These are phyloP conservation scores for Phenganax subtilis DNA, from an alignment of 92 coral and sea anemone species.

Conservation along the genomic window DNA sequence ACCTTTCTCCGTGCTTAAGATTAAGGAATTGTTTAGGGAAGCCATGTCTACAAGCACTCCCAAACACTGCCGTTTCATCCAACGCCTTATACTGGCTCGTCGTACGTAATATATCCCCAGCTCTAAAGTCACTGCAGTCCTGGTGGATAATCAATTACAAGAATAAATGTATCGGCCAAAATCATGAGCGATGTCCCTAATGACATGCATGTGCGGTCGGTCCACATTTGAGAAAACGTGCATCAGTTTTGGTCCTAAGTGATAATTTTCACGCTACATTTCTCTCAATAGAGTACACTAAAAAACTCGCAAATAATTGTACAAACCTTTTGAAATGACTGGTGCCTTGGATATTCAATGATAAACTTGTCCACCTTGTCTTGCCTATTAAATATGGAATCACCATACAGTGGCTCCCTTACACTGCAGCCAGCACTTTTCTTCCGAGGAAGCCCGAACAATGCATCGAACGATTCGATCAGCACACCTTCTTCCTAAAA, in stretches of 20 bases:
- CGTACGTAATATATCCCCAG: slow-evolving; percentile 6
- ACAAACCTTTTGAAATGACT: neutral
- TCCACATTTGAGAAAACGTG: neutral
- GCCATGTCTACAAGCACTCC: slow-evolving; percentile 10
- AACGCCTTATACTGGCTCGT: slow-evolving; percentile 5
- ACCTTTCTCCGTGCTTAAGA: slow-evolving; percentile 27
- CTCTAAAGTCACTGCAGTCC: slow-evolving; percentile 18
- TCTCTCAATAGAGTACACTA: neutral
- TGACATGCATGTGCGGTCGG: too few species aligned
- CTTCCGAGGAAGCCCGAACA: slow-evolving; percentile 21
- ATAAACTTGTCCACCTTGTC: slow-evolving; percentile 8
- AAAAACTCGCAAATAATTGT: neutral
- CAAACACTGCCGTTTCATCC: slow-evolving; percentile 18
- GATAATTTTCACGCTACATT: too few species aligned
- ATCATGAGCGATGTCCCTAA: too few species aligned
- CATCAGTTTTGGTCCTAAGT: neutral
- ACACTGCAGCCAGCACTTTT: slow-evolving; percentile 5
- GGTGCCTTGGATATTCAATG: neutral
- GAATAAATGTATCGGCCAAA: neutral
- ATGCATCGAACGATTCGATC: slow-evolving; percentile 24
- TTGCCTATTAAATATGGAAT: neutral
- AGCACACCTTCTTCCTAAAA: neutral
- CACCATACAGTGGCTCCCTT: neutral
- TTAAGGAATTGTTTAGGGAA: slow-evolving; percentile 8
- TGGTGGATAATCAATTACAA: neutral